Conservation (phyloP, 2,113 vertebrate species). For the Buteo buteo region DNA sequence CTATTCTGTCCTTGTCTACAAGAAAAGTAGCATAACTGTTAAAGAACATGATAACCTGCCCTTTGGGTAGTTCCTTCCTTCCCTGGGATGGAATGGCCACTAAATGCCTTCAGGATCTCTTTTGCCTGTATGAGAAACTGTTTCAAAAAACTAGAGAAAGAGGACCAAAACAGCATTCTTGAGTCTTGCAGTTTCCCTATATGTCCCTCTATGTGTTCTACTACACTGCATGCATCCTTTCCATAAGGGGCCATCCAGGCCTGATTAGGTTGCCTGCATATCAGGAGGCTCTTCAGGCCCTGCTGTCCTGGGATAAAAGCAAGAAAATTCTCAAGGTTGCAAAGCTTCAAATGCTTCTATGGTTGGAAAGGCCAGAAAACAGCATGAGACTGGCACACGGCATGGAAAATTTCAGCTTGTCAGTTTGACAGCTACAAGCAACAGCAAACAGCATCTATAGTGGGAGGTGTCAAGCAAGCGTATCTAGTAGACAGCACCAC, state of each 20-base stretch:
- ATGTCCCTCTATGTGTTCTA: neutral
- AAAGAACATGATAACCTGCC: neutral
- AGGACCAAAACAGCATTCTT: neutral
- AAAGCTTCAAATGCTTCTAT: neutral
- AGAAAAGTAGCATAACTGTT: neutral
- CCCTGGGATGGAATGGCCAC: neutral
- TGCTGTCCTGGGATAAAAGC: neutral
- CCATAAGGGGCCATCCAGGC: neutral
- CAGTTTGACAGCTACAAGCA: neutral
- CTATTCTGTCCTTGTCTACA: neutral
- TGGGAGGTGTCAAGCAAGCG: neutral
- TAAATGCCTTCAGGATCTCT: neutral
- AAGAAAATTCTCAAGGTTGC: neutral
- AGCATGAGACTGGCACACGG: neutral
- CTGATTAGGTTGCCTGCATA: neutral
- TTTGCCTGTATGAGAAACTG: neutral
- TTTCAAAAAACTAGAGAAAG: neutral
- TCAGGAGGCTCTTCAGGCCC: neutral
- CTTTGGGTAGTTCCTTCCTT: neutral
- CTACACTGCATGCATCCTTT: neutral
- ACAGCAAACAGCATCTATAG: neutral
- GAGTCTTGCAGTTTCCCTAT: neutral
- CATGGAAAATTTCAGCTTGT: neutral
- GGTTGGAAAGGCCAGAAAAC: neutral
- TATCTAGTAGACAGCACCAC: neutral